Evolutionary conservation across 2,888 invertebrate genomes (phyloP), one percentile per base, ranked within the genome.

Genomic region (Erebia aethiops): DNA sequence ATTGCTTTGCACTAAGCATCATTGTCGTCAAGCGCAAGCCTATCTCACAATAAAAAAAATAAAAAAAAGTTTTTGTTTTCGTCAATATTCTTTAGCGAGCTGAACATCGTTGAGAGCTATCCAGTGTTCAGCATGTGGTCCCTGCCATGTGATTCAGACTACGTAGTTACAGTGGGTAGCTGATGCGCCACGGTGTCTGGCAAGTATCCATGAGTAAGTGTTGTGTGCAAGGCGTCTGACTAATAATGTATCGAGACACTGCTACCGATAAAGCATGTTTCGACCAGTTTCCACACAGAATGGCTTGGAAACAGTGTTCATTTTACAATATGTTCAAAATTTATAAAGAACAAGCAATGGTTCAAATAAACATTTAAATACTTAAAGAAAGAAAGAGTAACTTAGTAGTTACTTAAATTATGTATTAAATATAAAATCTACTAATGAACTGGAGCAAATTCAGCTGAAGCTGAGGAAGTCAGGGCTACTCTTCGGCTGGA

Each of bases 181-280:
- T 51, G 60, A 71, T 52, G 52, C 65, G 49, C 63, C 71, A 69
- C 68, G 75, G 77, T 75, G 81, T 81, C 88, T 90, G 90, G 90
- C 91, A 89, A 80, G 82, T 81, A 79, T 89, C 91, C 90, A 89
- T 82, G 82, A 82, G 82, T 80, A 81, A 82, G 81, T 83, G 80
- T 81, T 80, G 80, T 67, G 49, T 58, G 78, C 78, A 77, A 80
- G 77, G 84, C 84, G 85, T 79, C 89, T 87, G 88, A 83, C 83
- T 85, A 87, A 78, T 80, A 80, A 78, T 79, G 71, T 72, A 75
- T 78, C 75, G 80, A 81, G 78, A 81, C 82, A 84, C 79, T 81
- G 79, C 71, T 41, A 41, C n/a, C 52, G 56, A 65, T 57, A 60
- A 68, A 60, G 56, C 43, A 60, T 52, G 60, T 26, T 46, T 57